Base-by-base conservation (phyloP, 2,113 vertebrate genomes). In the Malurus alboscapulatus region DNA sequence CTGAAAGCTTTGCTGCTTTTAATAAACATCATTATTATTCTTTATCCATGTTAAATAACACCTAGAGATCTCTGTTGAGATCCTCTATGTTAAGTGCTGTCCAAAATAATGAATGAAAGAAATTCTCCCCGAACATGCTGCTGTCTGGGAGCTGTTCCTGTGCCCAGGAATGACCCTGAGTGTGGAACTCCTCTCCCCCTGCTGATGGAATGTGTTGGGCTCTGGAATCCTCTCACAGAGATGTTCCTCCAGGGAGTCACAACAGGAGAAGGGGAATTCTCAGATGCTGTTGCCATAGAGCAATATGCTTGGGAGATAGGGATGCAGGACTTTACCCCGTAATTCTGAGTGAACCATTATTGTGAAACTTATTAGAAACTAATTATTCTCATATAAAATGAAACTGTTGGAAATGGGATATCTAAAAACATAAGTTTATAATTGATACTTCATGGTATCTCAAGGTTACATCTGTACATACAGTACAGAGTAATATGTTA, bases 1-100 rank as follows among this genome's bases (percentile, higher is more conserved):
- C 29, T 81, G 54, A 82, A 88, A 90, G 48, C 65, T 50, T 88
- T 73, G 68, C 58, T 93, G 69, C 73, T 87, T 93, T 87, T 73
- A 53, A 53, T 84, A 84, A 90, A 71, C 69, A 81, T 72, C 19
- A 24, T 90, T 90, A 53, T 93, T 90, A 71, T 92, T 87, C 40
- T 68, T 77, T 76, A 71, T 69, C 34, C 38, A 1, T 68, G 13
- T 58, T 88, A 57, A 58, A 32, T 53, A 77, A 17, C 66, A 42
- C 81, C 8, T 65, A 38, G 65, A 75, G 69, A 86, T 21, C 40
- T 57, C 63, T 61, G 66, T 76, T 87, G 83, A 65, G 53, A 53
- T 65, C n/a, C 45, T 24, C 57, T 90, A 48, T 74, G 58, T 38
- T 72, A 77, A 82, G 26, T 6, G 3, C 7, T 12, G 6, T 58